These are phyloP conservation scores for Pelvicachromis taeniatus DNA, from an alignment of 2,113 vertebrate genomes.

Conservation along the genomic window DNA sequence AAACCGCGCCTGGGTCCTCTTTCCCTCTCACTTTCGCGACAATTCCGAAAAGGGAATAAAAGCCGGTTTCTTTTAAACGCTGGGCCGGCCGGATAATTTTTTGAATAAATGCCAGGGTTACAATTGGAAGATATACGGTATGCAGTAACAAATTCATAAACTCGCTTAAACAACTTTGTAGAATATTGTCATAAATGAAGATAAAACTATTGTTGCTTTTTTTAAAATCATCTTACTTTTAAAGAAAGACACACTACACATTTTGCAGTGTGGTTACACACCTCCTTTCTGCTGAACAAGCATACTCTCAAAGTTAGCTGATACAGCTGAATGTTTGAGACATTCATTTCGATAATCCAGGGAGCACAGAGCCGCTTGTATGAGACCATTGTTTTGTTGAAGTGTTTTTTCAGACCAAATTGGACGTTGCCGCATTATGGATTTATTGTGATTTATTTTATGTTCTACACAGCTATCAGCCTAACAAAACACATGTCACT, in stretches of 20 bases:
- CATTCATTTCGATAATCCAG: not conserved
- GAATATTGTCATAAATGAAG: not conserved
- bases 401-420: not conserved
- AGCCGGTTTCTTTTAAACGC: too few species aligned
- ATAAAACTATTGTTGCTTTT: not conserved
- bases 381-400: not conserved
- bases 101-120: too few species aligned
- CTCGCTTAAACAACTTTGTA: not conserved
- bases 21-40: too few species aligned
- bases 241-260: not conserved
- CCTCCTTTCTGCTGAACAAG: not conserved
- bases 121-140: too few species aligned
- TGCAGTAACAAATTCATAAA: not conserved
- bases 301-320: not conserved
- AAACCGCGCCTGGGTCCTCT: too few species aligned
- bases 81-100: too few species aligned
- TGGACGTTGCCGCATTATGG: not conserved
- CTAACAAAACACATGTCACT: conserved; percentile 6
- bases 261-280: not conserved
- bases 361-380: not conserved
- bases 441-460: conserved; percentile 27
- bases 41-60: too few species aligned
- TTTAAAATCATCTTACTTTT: not conserved
- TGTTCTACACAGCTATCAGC: not conserved
- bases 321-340: not conserved